phyloP scores from a whole-genome alignment of 2,113 vertebrate species.

The Calypte anna region DNA sequence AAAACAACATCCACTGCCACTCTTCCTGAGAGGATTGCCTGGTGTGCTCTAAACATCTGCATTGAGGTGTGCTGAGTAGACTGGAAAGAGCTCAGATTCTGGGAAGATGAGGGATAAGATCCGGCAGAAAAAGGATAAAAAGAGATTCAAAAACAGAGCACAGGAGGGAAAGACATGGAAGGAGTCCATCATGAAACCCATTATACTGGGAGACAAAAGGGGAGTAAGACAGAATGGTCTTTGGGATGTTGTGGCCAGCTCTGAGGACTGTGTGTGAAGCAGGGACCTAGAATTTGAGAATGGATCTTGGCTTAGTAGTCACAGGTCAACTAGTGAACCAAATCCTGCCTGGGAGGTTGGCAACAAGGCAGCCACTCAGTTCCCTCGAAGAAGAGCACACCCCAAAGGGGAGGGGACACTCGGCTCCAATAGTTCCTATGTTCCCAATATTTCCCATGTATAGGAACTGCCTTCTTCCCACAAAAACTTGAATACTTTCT shows the following conservation, averaged over 20 bases:
- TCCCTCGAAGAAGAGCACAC: background rate
- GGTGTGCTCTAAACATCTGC: background rate
- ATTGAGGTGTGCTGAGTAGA: background rate
- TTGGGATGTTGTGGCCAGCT: accelerated
- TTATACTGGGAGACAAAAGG: background rate
- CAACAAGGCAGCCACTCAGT: background rate
- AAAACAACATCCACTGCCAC: background rate
- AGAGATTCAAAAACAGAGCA: background rate
- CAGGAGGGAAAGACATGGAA: background rate
- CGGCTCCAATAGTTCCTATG: background rate
- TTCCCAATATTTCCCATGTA: background rate
- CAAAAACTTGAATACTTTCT: background rate
- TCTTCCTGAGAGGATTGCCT: background rate
- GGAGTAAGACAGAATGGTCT: background rate
- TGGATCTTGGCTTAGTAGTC: background rate
- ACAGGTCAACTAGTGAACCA: accelerated
- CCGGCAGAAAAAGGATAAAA: background rate
- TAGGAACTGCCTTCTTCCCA: background rate
- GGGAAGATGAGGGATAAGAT: background rate
- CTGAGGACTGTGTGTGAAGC: background rate
- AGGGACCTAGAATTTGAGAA: background rate
- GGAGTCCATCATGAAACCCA: background rate
- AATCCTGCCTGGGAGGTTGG: background rate
- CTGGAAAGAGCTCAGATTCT: background rate
- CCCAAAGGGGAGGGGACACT: background rate